Conservation (phyloP, 1,140 invertebrate genomes). For the Cotesia vestalis region DNA sequence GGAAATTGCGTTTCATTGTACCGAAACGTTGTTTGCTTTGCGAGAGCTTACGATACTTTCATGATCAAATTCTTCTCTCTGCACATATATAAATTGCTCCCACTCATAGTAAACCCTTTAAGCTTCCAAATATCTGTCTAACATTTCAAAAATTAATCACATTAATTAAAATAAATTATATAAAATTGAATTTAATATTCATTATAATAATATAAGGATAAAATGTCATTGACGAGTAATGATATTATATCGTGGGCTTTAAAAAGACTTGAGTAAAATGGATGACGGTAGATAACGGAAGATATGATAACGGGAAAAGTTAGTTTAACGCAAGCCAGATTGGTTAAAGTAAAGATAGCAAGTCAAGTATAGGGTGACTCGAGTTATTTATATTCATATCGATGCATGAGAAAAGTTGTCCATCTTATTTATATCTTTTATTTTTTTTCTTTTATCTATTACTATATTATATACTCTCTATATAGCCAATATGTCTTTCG, state of each 20-base stretch:
- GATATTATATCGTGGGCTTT: not conserved
- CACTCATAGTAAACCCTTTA: no score
- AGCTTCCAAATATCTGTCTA: no score
- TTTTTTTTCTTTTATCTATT: constrained; percentile 23
- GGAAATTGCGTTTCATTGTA: constrained; percentile 61
- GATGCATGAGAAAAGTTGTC: constrained; percentile 53
- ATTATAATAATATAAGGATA: no score
- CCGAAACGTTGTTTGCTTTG: constrained; percentile 55
- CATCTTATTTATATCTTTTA: constrained; percentile 37
- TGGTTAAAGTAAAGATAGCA: not conserved
- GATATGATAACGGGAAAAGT: not conserved
- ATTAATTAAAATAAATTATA: no score
- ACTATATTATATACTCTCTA: not conserved
- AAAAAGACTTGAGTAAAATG: constrained; percentile 1
- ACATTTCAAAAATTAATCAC: no score
- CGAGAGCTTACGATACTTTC: constrained; percentile 49
- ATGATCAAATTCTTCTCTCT: constrained; percentile 6
- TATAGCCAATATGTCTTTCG: not conserved
- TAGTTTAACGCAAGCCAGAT: constrained; percentile 11
- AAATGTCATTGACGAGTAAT: not conserved
- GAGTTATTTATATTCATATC: constrained; percentile 56
- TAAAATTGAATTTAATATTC: no score
- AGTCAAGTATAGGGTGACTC: constrained; percentile 9
- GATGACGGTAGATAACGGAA: not conserved
- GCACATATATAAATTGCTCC: not conserved